Percentiles rank a stretch among this genome's conserved stretches.
Evolutionary conservation across 2,888 invertebrate genomes (phyloP).

Genomic region (Cryptocheilus praepositus): DNA sequence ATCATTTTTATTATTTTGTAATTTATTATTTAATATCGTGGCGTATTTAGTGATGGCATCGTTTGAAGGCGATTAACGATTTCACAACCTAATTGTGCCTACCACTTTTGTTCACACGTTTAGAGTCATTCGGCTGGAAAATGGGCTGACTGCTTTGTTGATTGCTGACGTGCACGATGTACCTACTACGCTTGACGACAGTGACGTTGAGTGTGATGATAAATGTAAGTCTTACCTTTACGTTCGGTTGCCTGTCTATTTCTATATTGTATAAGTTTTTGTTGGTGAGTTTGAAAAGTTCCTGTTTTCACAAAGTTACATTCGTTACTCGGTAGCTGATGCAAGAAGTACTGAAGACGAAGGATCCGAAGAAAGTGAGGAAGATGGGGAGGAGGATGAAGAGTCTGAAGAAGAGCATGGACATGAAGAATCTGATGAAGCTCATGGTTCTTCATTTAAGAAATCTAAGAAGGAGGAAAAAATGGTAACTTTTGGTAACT

Average conservation of each 20-base stretch:
- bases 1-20: no score
- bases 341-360: slow-evolving; percentile 18
- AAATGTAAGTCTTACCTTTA: slow-evolving; percentile 68
- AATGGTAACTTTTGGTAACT: slow-evolving; percentile 63
- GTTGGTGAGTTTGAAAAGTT: neutral
- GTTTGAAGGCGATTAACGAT: no score
- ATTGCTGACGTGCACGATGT: slow-evolving; percentile 79
- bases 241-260: neutral
- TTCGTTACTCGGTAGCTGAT: slow-evolving; percentile 6
- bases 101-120: slow-evolving; percentile 31
- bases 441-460: slow-evolving; percentile 52
- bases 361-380: slow-evolving; percentile 49
- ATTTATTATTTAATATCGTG: no score
- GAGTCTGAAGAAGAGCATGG: slow-evolving; percentile 36
- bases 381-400: slow-evolving; percentile 50
- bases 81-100: no score
- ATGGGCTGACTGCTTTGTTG: slow-evolving; percentile 84
- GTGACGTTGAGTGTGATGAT: slow-evolving; percentile 38
- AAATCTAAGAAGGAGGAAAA: slow-evolving; percentile 64
- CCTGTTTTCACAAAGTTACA: neutral
- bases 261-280: neutral
- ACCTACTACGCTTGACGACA: slow-evolving; percentile 29
- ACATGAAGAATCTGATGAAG: slow-evolving; percentile 43
- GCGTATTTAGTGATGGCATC: neutral
- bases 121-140: slow-evolving; percentile 81